A percentile compares a stretch with the other conserved stretches of the same genome.
These are phyloP conservation scores for Eriosoma lanigerum DNA, from an alignment of 1,140 invertebrate species.

Conservation along the genomic window DNA sequence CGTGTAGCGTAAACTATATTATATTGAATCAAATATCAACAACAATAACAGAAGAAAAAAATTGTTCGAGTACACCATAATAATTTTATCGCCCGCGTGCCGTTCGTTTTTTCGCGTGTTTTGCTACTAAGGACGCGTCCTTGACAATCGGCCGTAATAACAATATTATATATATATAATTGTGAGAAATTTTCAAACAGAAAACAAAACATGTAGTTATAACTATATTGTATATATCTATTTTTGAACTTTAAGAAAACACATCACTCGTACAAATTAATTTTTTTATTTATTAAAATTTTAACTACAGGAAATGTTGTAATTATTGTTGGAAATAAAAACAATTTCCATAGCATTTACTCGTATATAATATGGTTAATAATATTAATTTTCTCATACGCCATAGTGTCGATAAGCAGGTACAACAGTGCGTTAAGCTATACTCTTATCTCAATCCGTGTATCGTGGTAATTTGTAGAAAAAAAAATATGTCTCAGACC, in stretches of 20 bases:
- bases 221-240: no score
- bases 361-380: no score
- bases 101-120: slow-evolving; percentile 2
- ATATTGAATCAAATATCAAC: no score
- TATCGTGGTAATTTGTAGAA: background rate
- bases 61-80: no score
- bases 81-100: background rate
- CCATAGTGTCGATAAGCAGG: background rate
- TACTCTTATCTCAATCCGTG: background rate
- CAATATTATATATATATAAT: background rate
- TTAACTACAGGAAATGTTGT: background rate
- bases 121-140: slow-evolving; percentile 22
- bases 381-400: background rate
- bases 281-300: background rate
- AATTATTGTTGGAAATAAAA: no score
- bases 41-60: no score
- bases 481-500: background rate
- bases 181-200: background rate
- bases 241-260: background rate
- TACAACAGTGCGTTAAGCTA: background rate
- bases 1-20: no score
- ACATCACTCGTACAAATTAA: background rate
- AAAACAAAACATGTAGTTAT: background rate
- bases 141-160: slow-evolving; percentile 14
- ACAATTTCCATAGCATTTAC: no score